Evolutionary conservation across 2,888 invertebrate genomes (phyloP).

Genomic region (Sarcophaga carnaria): DNA sequence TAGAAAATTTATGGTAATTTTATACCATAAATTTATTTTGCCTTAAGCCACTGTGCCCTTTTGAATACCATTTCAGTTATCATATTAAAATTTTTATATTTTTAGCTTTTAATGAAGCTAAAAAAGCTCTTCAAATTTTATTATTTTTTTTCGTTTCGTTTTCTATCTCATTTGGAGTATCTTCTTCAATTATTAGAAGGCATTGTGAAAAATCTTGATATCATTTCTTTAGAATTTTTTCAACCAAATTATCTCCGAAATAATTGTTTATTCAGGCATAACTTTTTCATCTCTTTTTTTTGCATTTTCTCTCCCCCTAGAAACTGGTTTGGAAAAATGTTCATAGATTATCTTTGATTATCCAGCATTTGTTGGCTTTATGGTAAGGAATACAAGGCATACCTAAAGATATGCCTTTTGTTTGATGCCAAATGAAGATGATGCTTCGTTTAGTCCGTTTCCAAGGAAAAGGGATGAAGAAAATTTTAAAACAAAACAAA

Average conservation of each 20-base stretch:
- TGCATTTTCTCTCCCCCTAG: too few species aligned
- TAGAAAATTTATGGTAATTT: too few species aligned
- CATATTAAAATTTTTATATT: too few species aligned
- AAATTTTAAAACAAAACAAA: background rate
- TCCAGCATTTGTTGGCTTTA: conserved; percentile 9
- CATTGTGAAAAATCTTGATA: background rate
- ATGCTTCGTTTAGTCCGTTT: background rate
- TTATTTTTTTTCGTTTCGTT: too few species aligned
- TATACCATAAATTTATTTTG: too few species aligned
- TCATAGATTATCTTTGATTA: conserved; percentile 17
- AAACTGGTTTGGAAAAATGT: background rate
- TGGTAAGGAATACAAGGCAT: background rate
- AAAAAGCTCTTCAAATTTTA: too few species aligned
- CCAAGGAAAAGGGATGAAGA: background rate
- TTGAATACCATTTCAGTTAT: too few species aligned
- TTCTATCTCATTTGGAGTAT: too few species aligned
- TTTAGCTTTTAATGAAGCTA: too few species aligned
- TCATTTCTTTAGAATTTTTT: background rate
- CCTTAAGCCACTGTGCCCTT: too few species aligned
- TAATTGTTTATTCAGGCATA: conserved; percentile 38
- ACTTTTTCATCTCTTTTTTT: background rate
- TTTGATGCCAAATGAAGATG: background rate
- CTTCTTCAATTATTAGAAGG: too few species aligned
- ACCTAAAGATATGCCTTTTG: background rate
- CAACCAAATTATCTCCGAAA: conserved; percentile 10